These are phyloP conservation scores for Temnopleurus reevesii DNA, from an alignment of 53 echinoderm and acorn worm species.

Conservation along the genomic window DNA sequence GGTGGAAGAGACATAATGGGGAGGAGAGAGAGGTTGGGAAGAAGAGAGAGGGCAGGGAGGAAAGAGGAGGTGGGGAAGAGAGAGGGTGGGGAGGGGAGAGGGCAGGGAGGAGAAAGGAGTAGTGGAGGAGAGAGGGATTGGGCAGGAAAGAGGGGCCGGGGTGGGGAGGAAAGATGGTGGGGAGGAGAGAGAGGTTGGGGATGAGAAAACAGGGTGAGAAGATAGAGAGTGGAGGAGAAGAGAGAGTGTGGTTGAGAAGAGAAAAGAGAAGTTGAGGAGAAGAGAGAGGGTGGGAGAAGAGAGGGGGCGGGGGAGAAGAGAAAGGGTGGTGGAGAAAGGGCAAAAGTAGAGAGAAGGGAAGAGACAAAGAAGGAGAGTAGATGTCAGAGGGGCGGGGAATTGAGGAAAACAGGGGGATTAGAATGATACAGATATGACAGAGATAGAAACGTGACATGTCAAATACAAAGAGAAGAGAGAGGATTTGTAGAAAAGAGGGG, in stretches of 20 bases:
- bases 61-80: no score
- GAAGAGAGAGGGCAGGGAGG: background rate
- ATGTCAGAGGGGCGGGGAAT: no score
- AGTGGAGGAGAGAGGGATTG: background rate
- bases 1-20: no score
- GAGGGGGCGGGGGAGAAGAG: background rate
- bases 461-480: background rate
- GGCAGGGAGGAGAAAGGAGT: background rate
- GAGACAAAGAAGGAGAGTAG: no score
- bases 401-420: background rate
- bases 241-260: no score
- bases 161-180: background rate
- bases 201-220: background rate
- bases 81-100: background rate
- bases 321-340: no score
- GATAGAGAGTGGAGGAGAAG: no score
- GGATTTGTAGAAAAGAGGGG: background rate
- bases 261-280: no score
- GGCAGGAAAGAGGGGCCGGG: background rate
- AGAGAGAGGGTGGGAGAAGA: no score
- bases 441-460: no score
- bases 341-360: no score
- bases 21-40: background rate
- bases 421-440: background rate
- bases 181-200: background rate